Percentiles rank a stretch among this genome's conserved stretches.
Evolutionary conservation across 2,888 invertebrate species (phyloP).

Genomic region (Octonoba sinensis): DNA sequence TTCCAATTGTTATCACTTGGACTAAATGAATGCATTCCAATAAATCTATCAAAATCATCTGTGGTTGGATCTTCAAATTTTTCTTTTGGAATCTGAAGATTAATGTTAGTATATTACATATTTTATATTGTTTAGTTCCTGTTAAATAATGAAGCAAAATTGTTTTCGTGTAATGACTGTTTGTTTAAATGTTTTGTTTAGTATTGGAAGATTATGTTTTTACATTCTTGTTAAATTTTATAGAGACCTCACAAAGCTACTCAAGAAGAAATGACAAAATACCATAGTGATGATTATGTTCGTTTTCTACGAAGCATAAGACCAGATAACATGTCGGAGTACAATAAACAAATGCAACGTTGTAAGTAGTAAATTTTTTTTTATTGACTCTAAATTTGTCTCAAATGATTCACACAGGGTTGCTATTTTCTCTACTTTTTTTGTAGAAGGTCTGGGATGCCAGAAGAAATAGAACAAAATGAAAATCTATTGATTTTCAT

Average conservation of each 20-base stretch:
- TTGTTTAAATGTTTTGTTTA: too few species aligned
- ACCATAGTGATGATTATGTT: slow-evolving; percentile 99
- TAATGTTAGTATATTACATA: too few species aligned
- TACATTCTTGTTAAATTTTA: slow-evolving; percentile 66
- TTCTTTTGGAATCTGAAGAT: too few species aligned
- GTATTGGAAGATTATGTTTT: too few species aligned
- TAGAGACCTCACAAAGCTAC: slow-evolving; percentile 99
- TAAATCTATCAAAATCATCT: too few species aligned
- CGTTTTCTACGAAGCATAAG: slow-evolving; percentile 95
- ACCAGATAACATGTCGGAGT: slow-evolving; percentile 99
- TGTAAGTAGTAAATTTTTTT: slow-evolving; percentile 76
- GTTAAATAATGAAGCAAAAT: too few species aligned
- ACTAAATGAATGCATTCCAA: too few species aligned
- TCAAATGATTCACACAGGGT: neutral
- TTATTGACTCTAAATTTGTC: neutral
- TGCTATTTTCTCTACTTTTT: neutral
- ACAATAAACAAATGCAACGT: slow-evolving; percentile 99
- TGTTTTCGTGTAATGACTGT: too few species aligned
- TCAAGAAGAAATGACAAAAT: slow-evolving; percentile 99
- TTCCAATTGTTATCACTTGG: too few species aligned
- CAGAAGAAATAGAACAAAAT: slow-evolving; percentile 16
- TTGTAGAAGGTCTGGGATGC: neutral
- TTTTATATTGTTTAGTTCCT: too few species aligned
- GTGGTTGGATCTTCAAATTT: too few species aligned
- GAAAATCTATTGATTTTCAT: slow-evolving; percentile 35